These are phyloP conservation scores for Eurypyga helias DNA, from an alignment of 2,113 vertebrate genomes.

Conservation along the genomic window DNA sequence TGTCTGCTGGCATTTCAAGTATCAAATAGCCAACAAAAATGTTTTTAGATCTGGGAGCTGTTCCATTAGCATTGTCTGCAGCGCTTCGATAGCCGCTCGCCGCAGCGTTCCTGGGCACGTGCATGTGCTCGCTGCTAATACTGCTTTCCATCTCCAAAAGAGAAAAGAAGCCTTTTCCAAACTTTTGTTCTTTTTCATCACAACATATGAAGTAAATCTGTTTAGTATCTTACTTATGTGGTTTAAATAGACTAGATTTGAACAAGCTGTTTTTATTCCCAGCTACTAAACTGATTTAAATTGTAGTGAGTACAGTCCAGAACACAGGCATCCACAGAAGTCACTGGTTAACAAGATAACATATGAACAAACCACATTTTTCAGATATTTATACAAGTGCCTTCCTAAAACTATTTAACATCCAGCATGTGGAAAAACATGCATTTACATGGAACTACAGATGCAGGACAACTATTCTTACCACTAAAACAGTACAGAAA, in stretches of 20 bases:
- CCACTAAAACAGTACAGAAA: not conserved
- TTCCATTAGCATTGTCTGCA: slow-evolving; percentile 49
- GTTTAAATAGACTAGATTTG: not conserved
- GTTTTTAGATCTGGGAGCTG: slow-evolving; percentile 25
- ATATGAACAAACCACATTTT: slow-evolving; percentile 53
- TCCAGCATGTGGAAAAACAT: slow-evolving; percentile 51
- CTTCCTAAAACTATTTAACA: slow-evolving; percentile 66
- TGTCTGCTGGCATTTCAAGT: slow-evolving; percentile 43
- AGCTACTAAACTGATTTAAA: slow-evolving; percentile 28
- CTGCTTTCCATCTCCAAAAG: not conserved
- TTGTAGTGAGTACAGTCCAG: not conserved
- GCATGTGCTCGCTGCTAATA: not conserved
- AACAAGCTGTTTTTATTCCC: not conserved
- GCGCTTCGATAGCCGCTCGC: not conserved
- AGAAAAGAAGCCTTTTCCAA: not conserved
- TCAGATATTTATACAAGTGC: slow-evolving; percentile 50
- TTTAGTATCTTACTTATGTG: not conserved
- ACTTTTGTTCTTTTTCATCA: not conserved
- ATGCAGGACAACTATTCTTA: slow-evolving; percentile 50
- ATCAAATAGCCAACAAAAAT: slow-evolving; percentile 61
- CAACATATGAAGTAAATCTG: not conserved
- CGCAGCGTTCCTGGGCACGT: not conserved
- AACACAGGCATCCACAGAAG: not conserved
- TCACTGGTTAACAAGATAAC: slow-evolving; percentile 56
- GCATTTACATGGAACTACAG: slow-evolving; percentile 1